These are phyloP conservation scores for Allacma fusca DNA, from an alignment of 2,888 invertebrate genomes.

Conservation along the genomic window DNA sequence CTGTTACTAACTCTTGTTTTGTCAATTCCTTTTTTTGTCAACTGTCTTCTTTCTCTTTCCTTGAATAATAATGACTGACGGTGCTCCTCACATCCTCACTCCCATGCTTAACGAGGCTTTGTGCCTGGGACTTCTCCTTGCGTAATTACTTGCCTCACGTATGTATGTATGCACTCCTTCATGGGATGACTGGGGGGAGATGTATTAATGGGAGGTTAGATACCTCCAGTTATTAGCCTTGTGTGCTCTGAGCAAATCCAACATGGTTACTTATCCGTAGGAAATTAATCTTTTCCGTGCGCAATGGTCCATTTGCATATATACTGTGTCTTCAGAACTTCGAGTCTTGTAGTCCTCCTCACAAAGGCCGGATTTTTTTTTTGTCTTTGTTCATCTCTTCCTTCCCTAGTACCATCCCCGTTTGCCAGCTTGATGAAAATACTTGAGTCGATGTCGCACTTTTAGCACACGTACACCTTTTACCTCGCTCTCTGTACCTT, in stretches of 20 bases:
- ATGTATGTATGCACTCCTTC: too few relatives aligned
- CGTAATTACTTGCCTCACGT: too few relatives aligned
- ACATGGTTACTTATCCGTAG: constrained; percentile 29
- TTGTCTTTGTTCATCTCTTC: not conserved
- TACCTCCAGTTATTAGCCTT: constrained; percentile 1
- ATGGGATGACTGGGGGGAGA: not conserved
- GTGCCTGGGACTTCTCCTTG: too few relatives aligned
- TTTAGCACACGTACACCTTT: not conserved
- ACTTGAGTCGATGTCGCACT: not conserved
- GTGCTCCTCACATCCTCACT: not conserved
- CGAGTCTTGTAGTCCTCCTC: too few relatives aligned
- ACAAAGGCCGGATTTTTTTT: constrained; percentile 29
- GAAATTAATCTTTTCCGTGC: constrained; percentile 37
- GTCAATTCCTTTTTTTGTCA: constrained; percentile 8
- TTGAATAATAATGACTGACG: not conserved
- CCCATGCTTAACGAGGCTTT: too few relatives aligned
- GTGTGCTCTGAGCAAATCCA: constrained; percentile 26
- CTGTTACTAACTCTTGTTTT: constrained; percentile 12
- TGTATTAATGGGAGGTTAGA: not conserved
- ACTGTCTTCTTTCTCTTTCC: constrained; percentile 3
- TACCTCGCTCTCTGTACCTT: not conserved
- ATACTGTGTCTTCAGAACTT: constrained; percentile 15
- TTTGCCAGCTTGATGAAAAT: not conserved
- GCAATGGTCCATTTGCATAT: constrained; percentile 39
- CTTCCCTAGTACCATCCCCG: not conserved